Conservation (phyloP, 2,888 invertebrate genomes). For the Poecilobothrus nobilitatus region DNA sequence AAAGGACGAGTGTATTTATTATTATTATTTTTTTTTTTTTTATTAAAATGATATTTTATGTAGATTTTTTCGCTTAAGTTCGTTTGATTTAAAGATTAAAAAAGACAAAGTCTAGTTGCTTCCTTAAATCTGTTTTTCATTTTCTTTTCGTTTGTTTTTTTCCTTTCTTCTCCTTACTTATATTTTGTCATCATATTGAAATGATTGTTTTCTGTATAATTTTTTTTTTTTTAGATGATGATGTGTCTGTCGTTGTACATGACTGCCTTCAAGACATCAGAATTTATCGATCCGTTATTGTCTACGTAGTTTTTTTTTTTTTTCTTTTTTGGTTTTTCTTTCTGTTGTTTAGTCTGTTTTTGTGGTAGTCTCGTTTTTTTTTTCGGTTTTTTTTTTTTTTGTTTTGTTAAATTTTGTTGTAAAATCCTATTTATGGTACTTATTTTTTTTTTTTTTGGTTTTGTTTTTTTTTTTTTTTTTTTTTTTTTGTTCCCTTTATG, state of each 20-base stretch:
- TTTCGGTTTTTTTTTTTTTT: too few species aligned
- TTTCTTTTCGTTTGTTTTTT: neutral
- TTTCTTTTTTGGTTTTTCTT: neutral
- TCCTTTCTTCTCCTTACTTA: neutral
- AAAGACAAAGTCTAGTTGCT: neutral
- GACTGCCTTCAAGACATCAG: neutral
- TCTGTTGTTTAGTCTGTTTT: too few species aligned
- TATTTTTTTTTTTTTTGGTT: too few species aligned
- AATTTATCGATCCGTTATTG: conserved; percentile 6
- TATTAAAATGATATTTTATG: neutral
- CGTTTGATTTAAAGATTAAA: conserved; percentile 1
- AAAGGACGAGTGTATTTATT: too few species aligned
- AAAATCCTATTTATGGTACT: too few species aligned
- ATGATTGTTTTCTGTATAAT: neutral
- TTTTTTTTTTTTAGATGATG: too few species aligned
- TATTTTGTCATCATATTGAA: neutral
- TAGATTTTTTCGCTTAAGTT: conserved; percentile 6
- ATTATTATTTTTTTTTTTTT: neutral
- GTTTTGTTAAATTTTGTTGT: neutral
- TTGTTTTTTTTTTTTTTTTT: too few species aligned
- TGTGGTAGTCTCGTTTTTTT: neutral
- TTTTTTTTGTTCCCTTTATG: too few species aligned
- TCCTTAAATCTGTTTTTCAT: too few species aligned
- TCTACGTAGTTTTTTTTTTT: neutral
- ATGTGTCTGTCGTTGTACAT: neutral